Conservation (phyloP, 2,888 invertebrate species). For the Entomobrya proxima region DNA sequence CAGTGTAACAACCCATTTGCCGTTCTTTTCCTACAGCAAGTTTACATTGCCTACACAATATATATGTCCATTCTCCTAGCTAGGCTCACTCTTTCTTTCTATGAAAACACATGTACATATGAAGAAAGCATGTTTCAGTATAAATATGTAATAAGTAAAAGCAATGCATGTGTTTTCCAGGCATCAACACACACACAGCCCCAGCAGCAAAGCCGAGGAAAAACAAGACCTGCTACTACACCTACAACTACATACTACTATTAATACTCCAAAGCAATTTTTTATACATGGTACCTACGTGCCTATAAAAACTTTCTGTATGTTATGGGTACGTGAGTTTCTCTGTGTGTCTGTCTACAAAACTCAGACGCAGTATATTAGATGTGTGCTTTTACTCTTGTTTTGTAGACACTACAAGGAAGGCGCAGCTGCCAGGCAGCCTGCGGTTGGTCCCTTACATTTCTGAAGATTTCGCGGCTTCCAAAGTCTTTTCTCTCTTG, state of each 20-base stretch:
- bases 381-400: neutral
- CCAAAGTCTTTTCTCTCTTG: constrained; percentile 58
- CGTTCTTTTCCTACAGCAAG: neutral
- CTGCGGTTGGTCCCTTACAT: constrained; percentile 68
- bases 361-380: neutral
- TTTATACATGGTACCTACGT: constrained; percentile 13
- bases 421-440: constrained; percentile 67
- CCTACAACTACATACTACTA: neutral
- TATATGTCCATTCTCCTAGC: neutral
- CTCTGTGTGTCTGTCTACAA: constrained; percentile 1
- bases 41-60: neutral
- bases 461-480: constrained; percentile 74
- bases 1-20: neutral
- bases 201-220: neutral
- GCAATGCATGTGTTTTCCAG: constrained; percentile 31
- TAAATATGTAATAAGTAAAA: constrained; percentile 51
- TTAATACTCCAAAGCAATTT: too few species aligned
- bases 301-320: neutral
- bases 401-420: neutral
- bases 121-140: constrained; percentile 25
- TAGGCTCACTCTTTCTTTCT: too few species aligned
- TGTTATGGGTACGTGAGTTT: constrained; percentile 29
- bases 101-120: constrained; percentile 18
- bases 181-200: neutral
- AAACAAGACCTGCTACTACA: constrained; percentile 11